Base-by-base conservation (phyloP, 2,113 vertebrate genomes). In the Saccopteryx leptura region DNA sequence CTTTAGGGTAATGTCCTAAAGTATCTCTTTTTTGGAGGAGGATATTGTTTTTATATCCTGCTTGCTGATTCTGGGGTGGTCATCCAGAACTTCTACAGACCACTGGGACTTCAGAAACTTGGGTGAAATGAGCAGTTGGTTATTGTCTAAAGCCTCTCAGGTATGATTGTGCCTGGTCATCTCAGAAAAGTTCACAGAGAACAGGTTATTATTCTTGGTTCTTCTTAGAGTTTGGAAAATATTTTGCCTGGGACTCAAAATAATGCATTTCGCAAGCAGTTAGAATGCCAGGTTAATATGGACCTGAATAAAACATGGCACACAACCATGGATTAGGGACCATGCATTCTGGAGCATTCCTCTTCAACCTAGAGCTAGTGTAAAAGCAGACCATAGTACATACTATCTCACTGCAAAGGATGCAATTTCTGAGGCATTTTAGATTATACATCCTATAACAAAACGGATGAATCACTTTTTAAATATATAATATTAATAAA, bases 381-480 rank as follows among this genome's bases (percentile, higher is more conserved):
- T 52, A 72, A 83, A 92, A 88, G 10, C n/a, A 61, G 15, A 81
- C n/a, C 56, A 21, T 24, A 26, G 28, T 28, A n/a, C 3, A 31
- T 26, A 75, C 26, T 78, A 7, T 58, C 18, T 2, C 26, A 82
- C 50, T 63, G 21, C 26, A 65, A 74, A 82, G 18, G 48, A 63
- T 65, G 2, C 18, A 58, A 78, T 83, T 93, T 96, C 66, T 33
- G 52, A 68, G 50, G 18, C 6, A 89, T 86, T 78, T 96, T 93
- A 75, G 39, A 61, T 65, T 50, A 87, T 68, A 50, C 15, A 65
- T 71, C 65, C 84, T 85, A 80, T 65, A 90, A 61, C 87, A 86
- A 93, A 96, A 93, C 3, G 74, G 23, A 95, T 33, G 23, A 76
- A 61, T 81, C 63, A 11, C 9, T 95, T 13, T 76, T 89, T 76